A percentile compares a stretch with the other conserved stretches of the same genome.
Evolutionary conservation across 2,113 vertebrate genomes (phyloP).

Genomic region (Hydrolagus affinis): DNA sequence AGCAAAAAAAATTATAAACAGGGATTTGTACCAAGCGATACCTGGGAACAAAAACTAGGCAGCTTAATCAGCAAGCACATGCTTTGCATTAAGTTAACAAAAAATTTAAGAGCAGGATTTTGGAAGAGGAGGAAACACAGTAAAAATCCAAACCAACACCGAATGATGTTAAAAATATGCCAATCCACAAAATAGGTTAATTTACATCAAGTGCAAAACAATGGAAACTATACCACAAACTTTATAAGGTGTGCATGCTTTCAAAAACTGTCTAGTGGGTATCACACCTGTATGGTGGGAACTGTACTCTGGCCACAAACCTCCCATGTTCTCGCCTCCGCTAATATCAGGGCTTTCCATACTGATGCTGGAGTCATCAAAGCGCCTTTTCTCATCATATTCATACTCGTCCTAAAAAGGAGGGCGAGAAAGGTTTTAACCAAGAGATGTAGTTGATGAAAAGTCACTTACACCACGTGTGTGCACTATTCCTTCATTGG

Average conservation of each 20-base stretch:
- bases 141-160: constrained; percentile 33
- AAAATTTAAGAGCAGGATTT: not conserved
- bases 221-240: constrained; percentile 42
- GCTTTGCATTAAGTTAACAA: constrained; percentile 45
- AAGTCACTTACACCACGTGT: not conserved
- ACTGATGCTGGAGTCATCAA: constrained; percentile 53
- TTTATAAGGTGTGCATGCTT: constrained; percentile 65
- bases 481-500: not conserved
- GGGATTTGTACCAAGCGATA: not conserved
- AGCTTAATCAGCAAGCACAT: constrained; percentile 83
- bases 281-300: constrained; percentile 78
- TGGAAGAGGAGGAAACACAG: constrained; percentile 33
- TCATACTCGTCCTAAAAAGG: constrained; percentile 66
- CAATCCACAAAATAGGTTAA: constrained; percentile 47
- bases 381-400: constrained; percentile 56
- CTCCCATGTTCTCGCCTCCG: constrained; percentile 89
- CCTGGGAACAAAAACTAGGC: constrained; percentile 56
- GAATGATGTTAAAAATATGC: constrained; percentile 49
- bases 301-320: constrained; percentile 90
- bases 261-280: constrained; percentile 63
- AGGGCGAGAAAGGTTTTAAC: constrained; percentile 27
- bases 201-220: constrained; percentile 46
- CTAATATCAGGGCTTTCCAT: constrained; percentile 57
- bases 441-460: not conserved
- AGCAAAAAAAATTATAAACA: too few relatives aligned